These are phyloP conservation scores for Champsocephalus esox DNA, from an alignment of 2,797 vertebrate genomes.

Conservation along the genomic window DNA sequence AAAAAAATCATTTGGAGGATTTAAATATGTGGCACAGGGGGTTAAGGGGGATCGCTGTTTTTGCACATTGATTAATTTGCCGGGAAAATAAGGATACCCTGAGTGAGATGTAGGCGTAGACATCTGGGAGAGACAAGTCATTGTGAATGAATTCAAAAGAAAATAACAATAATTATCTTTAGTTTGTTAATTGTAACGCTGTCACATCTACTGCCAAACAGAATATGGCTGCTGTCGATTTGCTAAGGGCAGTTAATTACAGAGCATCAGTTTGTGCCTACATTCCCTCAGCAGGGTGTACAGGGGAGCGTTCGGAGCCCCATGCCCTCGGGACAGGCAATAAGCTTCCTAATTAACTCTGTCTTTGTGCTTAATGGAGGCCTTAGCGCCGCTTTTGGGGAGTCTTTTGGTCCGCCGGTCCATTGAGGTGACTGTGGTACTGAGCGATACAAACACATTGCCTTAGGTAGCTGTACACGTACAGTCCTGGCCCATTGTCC, in stretches of 20 bases:
- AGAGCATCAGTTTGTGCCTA: conserved; percentile 66
- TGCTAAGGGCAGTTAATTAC: conserved; percentile 79
- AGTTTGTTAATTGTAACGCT: conserved; percentile 58
- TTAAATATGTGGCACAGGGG: conserved; percentile 9
- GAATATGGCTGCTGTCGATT: conserved; percentile 67
- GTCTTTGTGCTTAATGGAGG: conserved; percentile 84
- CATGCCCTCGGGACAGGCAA: conserved; percentile 77
- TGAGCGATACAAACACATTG: conserved; percentile 56
- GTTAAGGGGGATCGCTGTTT: conserved; percentile 18
- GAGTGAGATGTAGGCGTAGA: conserved; percentile 37
- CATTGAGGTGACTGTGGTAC: conserved; percentile 64
- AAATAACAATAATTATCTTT: conserved; percentile 67
- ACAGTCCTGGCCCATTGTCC: conserved; percentile 18
- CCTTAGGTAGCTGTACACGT: conserved; percentile 17
- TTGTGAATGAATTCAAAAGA: conserved; percentile 54
- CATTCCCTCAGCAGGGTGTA: conserved; percentile 72
- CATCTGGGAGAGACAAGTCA: conserved; percentile 50
- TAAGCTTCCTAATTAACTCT: conserved; percentile 88
- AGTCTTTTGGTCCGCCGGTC: conserved; percentile 70
- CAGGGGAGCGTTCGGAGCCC: conserved; percentile 63
- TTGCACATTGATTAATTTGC: conserved; percentile 30
- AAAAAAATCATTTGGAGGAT: conserved; percentile 5
- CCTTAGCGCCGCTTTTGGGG: conserved; percentile 70
- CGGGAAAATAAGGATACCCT: conserved; percentile 45
- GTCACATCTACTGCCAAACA: conserved; percentile 63